These are phyloP conservation scores for Semicossyphus pulcher DNA, from an alignment of 2,113 vertebrate genomes.

Conservation along the genomic window DNA sequence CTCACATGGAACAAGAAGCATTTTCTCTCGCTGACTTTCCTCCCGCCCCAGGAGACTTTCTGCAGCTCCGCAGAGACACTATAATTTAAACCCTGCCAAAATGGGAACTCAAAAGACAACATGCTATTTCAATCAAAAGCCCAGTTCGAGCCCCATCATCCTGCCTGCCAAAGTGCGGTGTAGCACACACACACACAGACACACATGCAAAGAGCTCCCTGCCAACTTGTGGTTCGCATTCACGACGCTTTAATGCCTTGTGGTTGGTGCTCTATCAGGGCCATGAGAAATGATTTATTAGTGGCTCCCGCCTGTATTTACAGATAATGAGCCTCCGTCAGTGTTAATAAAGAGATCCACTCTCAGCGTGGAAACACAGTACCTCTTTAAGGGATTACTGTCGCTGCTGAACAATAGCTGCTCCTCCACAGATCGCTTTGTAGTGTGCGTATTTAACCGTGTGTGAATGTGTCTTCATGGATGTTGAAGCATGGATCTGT, in stretches of 20 bases:
- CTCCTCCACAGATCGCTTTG: constrained; percentile 51
- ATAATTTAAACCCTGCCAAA: constrained; percentile 81
- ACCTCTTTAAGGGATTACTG: constrained; percentile 79
- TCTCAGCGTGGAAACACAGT: constrained; percentile 68
- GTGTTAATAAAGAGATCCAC: constrained; percentile 84
- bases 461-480: constrained; percentile 25
- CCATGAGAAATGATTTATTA: constrained; percentile 87
- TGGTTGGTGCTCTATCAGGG: constrained; percentile 81
- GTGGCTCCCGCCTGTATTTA: constrained; percentile 83
- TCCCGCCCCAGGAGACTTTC: constrained; percentile 61
- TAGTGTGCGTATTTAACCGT: constrained; percentile 14
- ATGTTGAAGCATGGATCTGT: background rate
- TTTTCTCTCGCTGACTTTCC: constrained; percentile 53
- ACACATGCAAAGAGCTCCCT: constrained; percentile 31
- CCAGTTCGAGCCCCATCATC: constrained; percentile 70
- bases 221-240: constrained; percentile 79
- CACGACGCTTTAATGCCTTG: constrained; percentile 80
- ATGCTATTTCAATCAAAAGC: constrained; percentile 86
- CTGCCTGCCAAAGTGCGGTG: constrained; percentile 75
- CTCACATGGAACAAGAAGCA: constrained; percentile 47
- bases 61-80: constrained; percentile 72
- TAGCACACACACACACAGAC: constrained; percentile 46
- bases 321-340: constrained; percentile 82
- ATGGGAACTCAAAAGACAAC: constrained; percentile 78
- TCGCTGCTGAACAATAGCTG: constrained; percentile 72